Conservation (phyloP, 2,113 vertebrate genomes). For the Alethe castanea region DNA sequence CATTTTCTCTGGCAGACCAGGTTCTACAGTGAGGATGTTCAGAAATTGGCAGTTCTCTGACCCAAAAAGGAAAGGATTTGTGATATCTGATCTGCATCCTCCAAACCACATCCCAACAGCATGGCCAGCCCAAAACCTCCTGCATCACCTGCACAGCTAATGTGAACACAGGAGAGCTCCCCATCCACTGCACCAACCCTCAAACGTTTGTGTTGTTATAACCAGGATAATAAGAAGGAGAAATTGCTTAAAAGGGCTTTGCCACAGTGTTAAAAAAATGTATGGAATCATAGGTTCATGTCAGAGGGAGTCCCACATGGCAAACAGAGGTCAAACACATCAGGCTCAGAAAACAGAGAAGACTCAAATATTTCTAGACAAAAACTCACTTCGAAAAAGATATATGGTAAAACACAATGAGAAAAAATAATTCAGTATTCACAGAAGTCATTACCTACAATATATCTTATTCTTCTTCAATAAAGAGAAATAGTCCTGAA, state of each 20-base stretch:
- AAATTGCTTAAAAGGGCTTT: not conserved
- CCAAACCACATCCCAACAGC: not conserved
- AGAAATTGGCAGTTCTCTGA: not conserved
- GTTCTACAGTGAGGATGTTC: not conserved
- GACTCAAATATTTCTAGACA: not conserved
- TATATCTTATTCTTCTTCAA: not conserved
- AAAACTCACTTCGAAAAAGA: not conserved
- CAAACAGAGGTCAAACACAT: not conserved
- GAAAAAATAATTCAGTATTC: not conserved
- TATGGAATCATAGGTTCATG: not conserved
- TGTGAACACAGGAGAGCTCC: not conserved
- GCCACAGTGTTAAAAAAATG: not conserved
- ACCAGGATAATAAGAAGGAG: not conserved
- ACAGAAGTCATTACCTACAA: not conserved
- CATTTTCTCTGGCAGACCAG: fast-evolving
- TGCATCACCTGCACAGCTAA: not conserved
- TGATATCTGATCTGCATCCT: not conserved
- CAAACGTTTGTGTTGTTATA: not conserved
- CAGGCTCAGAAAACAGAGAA: not conserved
- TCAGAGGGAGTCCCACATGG: not conserved
- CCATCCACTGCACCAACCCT: not conserved
- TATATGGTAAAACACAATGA: not conserved
- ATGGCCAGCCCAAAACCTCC: not conserved
- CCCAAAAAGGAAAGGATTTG: not conserved
- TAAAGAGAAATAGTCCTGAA: not conserved